Evolutionary conservation across 1,140 invertebrate species (phyloP), one percentile per base, ranked within the genome.

Genomic region (Scaptodrosophila lebanonensis): DNA sequence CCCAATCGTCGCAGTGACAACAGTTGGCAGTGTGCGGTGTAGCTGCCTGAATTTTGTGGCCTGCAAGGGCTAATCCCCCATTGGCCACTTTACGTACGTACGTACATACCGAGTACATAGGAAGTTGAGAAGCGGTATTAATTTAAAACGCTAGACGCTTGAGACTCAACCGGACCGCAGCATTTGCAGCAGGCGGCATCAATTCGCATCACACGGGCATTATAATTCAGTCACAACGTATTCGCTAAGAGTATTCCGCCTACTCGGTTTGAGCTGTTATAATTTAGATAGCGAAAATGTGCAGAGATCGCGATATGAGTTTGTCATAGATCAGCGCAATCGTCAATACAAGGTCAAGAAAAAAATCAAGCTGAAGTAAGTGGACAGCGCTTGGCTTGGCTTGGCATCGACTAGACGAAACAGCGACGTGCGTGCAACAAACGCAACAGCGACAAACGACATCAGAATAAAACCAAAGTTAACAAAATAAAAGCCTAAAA

Each of bases 241-340:
- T 86, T 86, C 84, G 79, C 61, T 84, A 85, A 71, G 70, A 73
- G 84, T 75, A 57, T 66, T 84, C 40, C 77, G 70, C 47, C 61
- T 84, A 66, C 66, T 86, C 54, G 69, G 72, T 82, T 66, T 71
- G 63, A 76, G 76, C 72, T 66, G 63, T 67, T 73, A 68, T 71
- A 71, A 83, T 68, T 79, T 86, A 62, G 68, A 66, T 72, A 84
- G 84, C 76, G 84, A 87, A 85, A 87, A 87, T 87, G 86, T 87
- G 86, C 86, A 87, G 85, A 87, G 86, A 87, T 87, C 85, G 86
- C 77, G 86, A 87, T 87, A 87, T 87, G 86, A 83, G 67, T 83
- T 86, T 67, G 76, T 82, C 68, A 75, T 86, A 86, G 84, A 86
- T 85, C 83, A 84, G 63, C 84, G 79, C 43, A 86, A 86, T 67